A percentile compares a stretch with the other conserved stretches of the same genome.
Conservation (phyloP, 2,797 vertebrate genomes). For the Hyperoplus lanceolatus region DNA sequence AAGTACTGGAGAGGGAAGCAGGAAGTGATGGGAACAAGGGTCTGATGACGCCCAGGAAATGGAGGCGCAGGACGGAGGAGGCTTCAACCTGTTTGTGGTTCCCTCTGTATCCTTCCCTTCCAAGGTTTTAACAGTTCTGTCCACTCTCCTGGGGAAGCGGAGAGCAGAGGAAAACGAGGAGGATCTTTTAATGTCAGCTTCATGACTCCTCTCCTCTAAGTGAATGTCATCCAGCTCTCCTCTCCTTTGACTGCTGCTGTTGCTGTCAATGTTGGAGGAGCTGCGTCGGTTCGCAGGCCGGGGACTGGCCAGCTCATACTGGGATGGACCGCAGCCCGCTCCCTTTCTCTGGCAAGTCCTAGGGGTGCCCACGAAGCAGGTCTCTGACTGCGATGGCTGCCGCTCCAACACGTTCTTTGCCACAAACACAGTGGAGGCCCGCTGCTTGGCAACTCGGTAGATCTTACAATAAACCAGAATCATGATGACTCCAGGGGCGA, state of each 20-base stretch:
- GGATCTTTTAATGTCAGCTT: constrained; percentile 53
- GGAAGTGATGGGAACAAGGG: constrained; percentile 69
- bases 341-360: constrained; percentile 39
- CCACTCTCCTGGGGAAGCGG: constrained; percentile 65
- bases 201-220: constrained; percentile 79
- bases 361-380: constrained; percentile 68
- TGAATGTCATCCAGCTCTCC: constrained; percentile 85
- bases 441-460: constrained; percentile 87
- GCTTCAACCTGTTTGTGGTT: constrained; percentile 53
- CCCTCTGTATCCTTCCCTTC: constrained; percentile 44
- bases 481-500: constrained; percentile 90
- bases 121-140: constrained; percentile 43
- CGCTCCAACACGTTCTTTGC: constrained; percentile 78
- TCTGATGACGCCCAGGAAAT: constrained; percentile 76
- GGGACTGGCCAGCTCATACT: constrained; percentile 69
- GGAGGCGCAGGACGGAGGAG: constrained; percentile 68
- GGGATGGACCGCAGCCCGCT: constrained; percentile 25
- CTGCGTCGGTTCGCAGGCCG: constrained; percentile 31
- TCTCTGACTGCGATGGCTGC: constrained; percentile 79
- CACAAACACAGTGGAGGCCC: constrained; percentile 83
- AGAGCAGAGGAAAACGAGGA: constrained; percentile 64
- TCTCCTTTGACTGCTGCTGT: constrained; percentile 59
- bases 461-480: constrained; percentile 91
- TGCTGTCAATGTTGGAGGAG: constrained; percentile 55
- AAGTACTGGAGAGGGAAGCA: constrained; percentile 65